phyloP scores from a whole-genome alignment of 2,888 invertebrate species.

The Pachliopta kotzebuea region DNA sequence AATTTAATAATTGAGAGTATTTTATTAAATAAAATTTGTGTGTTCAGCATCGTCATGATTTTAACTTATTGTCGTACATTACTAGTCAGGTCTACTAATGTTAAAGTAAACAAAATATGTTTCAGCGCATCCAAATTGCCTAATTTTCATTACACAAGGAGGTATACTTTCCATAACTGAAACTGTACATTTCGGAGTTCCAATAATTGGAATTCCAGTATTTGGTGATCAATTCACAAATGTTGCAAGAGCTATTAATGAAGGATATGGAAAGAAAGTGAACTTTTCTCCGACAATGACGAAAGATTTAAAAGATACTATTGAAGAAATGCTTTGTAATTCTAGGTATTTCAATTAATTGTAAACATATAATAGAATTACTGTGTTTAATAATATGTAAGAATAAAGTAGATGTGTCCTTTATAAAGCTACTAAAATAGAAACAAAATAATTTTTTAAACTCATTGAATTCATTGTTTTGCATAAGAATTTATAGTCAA shows the following conservation, averaged over 20 bases:
- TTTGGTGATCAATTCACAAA: constrained; percentile 55
- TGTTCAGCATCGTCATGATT: too few species aligned
- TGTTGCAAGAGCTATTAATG: constrained; percentile 43
- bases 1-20: too few species aligned
- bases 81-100: too few species aligned
- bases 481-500: too few species aligned
- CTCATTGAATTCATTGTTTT: too few species aligned
- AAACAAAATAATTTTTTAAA: too few species aligned
- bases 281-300: constrained; percentile 41
- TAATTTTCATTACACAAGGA: constrained; percentile 54
- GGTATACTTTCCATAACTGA: constrained; percentile 53
- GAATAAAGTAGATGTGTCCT: too few species aligned
- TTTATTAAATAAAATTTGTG: too few species aligned
- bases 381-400: too few species aligned
- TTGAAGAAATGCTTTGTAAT: constrained; percentile 44
- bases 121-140: constrained; percentile 56
- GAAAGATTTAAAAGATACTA: constrained; percentile 43
- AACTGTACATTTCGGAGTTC: constrained; percentile 49
- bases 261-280: constrained; percentile 48
- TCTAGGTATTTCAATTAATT: constrained; percentile 41
- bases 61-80: background rate
- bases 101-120: constrained; percentile 3
- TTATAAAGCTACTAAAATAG: too few species aligned
- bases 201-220: constrained; percentile 54
- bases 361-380: too few species aligned